Conservation (phyloP, 2,888 invertebrate genomes). For the Drosophila mimetica region DNA sequence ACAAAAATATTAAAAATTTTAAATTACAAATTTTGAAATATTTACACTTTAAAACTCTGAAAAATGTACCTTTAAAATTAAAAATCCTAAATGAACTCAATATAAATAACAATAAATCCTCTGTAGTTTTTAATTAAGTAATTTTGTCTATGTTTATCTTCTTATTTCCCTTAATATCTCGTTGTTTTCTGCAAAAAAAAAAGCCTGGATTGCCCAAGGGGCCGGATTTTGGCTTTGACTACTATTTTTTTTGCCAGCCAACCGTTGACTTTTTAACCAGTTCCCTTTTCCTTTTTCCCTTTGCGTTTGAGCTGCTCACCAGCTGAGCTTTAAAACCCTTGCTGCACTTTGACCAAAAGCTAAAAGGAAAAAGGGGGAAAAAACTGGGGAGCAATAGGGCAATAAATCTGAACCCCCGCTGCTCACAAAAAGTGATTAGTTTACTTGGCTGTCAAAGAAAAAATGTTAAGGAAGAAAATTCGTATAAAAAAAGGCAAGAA, state of each 20-base stretch:
- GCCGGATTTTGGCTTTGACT: background rate
- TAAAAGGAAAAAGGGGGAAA: background rate
- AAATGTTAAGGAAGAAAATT: background rate
- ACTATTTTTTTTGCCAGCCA: background rate
- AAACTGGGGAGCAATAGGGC: too few species aligned
- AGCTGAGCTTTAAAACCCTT: conserved; percentile 10
- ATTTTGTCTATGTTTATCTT: background rate
- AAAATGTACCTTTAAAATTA: too few species aligned
- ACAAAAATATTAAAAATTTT: too few species aligned
- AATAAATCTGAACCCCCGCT: background rate
- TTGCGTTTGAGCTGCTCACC: background rate
- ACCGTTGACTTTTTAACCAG: background rate
- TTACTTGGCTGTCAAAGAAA: background rate
- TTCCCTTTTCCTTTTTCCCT: background rate
- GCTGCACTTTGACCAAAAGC: conserved; percentile 4
- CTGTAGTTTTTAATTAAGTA: background rate
- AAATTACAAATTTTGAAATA: too few species aligned
- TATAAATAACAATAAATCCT: too few species aligned
- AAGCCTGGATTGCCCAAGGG: background rate
- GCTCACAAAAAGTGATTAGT: background rate
- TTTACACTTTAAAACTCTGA: too few species aligned
- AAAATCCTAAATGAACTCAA: too few species aligned
- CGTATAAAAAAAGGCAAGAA: background rate
- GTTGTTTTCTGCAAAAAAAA: background rate
- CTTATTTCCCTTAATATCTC: background rate